Evolutionary conservation across 2,888 invertebrate species (phyloP), one percentile per base, ranked within the genome.

Genomic region (Fragum sueziense): DNA sequence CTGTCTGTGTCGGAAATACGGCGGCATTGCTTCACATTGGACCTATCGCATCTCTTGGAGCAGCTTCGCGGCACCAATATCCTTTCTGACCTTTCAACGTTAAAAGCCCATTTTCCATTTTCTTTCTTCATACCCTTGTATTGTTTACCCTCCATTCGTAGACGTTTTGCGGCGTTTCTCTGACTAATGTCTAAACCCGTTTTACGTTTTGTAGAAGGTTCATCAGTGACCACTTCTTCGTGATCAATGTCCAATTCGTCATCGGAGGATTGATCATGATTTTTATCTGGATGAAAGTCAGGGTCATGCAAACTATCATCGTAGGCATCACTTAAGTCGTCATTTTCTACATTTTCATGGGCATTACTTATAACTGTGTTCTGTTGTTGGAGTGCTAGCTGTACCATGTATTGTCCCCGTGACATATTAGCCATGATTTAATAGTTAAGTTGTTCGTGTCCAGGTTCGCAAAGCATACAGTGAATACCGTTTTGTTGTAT

Each of bases 401-500:
- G n/a, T n/a, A n/a, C n/a, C n/a, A n/a, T n/a, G n/a, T n/a, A n/a
- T n/a, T n/a, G n/a, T n/a, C n/a, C n/a, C n/a, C n/a, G n/a, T n/a
- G n/a, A n/a, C n/a, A n/a, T n/a, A n/a, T n/a, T n/a, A n/a, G n/a
- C n/a, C n/a, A n/a, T n/a, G n/a, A n/a, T n/a, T n/a, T n/a, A n/a
- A n/a, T n/a, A n/a, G n/a, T n/a, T n/a, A n/a, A n/a, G n/a, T n/a
- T n/a, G n/a, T n/a, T n/a, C n/a, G n/a, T n/a, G n/a, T 31, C 76
- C 67, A 27, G 76, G 67, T 57, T 76, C 71, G 37, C 68, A 71
- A 9, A 41, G 41, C 31, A 71, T 65, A 59, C 76, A 76, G 57
- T 76, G 76, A 65, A 76, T 76, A 6, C 76, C 76, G 27, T 71
- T 71, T 47, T 65, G 37, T 29, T 34, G 25, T 25, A 76, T 25